Percentiles rank a stretch among this genome's conserved stretches.
phyloP scores from a whole-genome alignment of 2,113 vertebrate species.

The Leiothrix lutea region DNA sequence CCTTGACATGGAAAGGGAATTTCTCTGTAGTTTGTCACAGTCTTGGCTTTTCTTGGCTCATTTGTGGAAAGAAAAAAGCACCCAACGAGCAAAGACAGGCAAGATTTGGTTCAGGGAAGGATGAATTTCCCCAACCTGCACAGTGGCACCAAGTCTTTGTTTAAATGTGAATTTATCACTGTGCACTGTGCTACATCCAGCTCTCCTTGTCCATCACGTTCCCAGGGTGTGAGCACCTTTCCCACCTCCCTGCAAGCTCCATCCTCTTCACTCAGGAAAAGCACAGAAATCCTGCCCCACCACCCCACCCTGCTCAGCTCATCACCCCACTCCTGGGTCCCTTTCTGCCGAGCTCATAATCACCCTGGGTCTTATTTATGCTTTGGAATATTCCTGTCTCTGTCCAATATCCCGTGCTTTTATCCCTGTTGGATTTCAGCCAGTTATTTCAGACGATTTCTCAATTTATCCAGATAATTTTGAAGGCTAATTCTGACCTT shows the following conservation, averaged over 20 bases:
- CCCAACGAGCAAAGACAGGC: not conserved
- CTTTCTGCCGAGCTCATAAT: not conserved
- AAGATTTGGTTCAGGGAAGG: not conserved
- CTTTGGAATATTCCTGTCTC: not conserved
- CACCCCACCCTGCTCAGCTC: not conserved
- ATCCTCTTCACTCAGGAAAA: not conserved
- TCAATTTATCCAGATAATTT: not conserved
- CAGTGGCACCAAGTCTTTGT: not conserved
- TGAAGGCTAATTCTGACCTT: conserved; percentile 9
- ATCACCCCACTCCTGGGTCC: not conserved
- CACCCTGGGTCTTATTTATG: not conserved
- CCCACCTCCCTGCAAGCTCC: not conserved
- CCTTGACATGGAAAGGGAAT: not conserved
- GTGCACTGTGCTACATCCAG: not conserved
- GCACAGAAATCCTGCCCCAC: not conserved
- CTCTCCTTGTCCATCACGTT: fast-evolving
- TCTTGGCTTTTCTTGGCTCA: not conserved
- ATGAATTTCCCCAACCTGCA: not conserved
- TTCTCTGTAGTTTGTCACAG: not conserved
- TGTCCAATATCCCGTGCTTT: not conserved
- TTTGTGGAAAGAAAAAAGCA: not conserved
- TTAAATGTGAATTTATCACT: not conserved
- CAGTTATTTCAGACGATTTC: not conserved
- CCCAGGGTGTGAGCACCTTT: not conserved
- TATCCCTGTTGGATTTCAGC: not conserved